Evolutionary conservation across 2,888 invertebrate species (phyloP), one percentile per base, ranked within the genome.

Genomic region (Yponomeuta evonymella): DNA sequence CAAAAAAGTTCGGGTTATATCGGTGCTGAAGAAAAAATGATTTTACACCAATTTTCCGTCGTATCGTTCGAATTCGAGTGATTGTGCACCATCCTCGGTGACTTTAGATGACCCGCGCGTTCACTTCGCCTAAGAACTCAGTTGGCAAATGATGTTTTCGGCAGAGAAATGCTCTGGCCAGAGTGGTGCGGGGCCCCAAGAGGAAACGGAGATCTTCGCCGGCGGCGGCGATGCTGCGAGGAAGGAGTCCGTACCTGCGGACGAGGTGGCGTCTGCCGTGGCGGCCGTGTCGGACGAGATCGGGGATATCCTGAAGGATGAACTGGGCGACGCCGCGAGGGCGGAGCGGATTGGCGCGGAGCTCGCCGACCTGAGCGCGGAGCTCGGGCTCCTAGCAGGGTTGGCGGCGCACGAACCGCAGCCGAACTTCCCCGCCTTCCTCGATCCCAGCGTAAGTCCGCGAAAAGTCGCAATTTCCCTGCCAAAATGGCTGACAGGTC

Each of bases 51-150:
- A 82, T 77, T 81, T 81, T 79, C 81, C 79, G 82, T 77, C 82
- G 81, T 82, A 82, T 87, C 84, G 77, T 79, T 81, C 77, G 79
- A 83, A 80, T 81, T 82, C 77, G 79, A 86, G 85, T 89, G 85
- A 90, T 88, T 79, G 77, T 80, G 79, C 78, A 83, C 81, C 81
- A 80, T 81, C 79, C 78, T 78, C 79, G 79, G 85, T 86, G 84
- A 87, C 86, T 86, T 89, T 92, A 91, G 87, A 91, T 91, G 90
- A 87, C 87, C 84, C 88, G 86, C 87, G 86, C 81, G 81, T 82
- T 81, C 81, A 76, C 82, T 84, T 79, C 76, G 79, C 85, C 86
- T 84, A 84, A 83, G 84, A 83, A 84, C 85, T 87, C 83, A 81
- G 83, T 88, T 86, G 76, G 82, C 82, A 83, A 86, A 90, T 89